Conservation (phyloP, 2,888 invertebrate genomes). For the Celastrina argiolus region DNA sequence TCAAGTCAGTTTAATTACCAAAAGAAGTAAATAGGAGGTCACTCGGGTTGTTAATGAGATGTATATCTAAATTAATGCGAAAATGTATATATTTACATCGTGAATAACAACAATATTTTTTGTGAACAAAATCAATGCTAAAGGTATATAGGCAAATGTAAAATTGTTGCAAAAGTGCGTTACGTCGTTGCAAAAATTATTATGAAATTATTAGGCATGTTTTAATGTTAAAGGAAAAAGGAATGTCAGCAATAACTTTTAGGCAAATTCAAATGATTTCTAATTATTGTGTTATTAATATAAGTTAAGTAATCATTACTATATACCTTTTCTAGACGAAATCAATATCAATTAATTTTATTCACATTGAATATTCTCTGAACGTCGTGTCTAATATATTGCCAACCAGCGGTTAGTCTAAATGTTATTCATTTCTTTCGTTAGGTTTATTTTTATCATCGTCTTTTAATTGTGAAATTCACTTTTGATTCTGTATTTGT, state of each 20-base stretch:
- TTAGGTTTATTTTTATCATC: too few relatives aligned
- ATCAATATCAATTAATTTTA: too few relatives aligned
- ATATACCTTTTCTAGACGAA: too few relatives aligned
- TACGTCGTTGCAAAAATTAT: not conserved
- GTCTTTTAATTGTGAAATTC: too few relatives aligned
- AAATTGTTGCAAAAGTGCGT: not conserved
- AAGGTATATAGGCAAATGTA: not conserved
- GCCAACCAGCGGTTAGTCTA: too few relatives aligned
- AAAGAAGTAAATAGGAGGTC: slow-evolving; percentile 3
- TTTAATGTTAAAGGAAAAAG: not conserved
- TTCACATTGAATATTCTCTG: too few relatives aligned
- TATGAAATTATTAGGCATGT: not conserved
- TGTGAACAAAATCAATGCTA: not conserved
- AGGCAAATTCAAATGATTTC: not conserved
- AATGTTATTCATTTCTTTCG: too few relatives aligned
- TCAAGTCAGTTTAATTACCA: slow-evolving; percentile 4
- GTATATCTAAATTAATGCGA: slow-evolving; percentile 1
- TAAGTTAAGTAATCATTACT: too few relatives aligned
- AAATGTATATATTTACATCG: not conserved
- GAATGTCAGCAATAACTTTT: not conserved
- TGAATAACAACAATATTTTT: not conserved
- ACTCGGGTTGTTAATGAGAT: slow-evolving; percentile 1
- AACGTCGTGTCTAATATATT: too few relatives aligned
- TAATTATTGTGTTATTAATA: too few relatives aligned
- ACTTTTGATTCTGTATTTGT: too few relatives aligned